Evolutionary conservation across 2,113 vertebrate species (phyloP).

Genomic region (Gymnocephalus cernua): DNA sequence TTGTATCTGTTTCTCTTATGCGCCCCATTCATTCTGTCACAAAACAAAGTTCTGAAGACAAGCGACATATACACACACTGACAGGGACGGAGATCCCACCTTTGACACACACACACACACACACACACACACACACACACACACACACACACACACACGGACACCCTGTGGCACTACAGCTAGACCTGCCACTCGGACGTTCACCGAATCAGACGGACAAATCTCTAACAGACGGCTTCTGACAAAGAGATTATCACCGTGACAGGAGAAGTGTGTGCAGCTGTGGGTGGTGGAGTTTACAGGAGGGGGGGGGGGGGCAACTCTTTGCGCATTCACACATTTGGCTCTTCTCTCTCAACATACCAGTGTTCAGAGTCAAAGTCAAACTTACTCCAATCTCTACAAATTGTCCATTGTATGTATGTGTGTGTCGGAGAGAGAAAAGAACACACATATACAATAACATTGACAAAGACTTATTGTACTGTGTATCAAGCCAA

Average conservation of each 20-base stretch:
- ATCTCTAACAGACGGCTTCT: constrained; percentile 94
- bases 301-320: constrained; percentile 39
- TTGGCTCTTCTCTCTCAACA: constrained; percentile 38
- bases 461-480: neutral
- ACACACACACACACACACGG: constrained; percentile 47
- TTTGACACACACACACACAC: constrained; percentile 26
- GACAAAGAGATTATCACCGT: constrained; percentile 95
- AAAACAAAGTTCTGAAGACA: constrained; percentile 60
- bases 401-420: neutral
- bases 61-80: constrained; percentile 64
- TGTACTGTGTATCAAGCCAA: neutral
- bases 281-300: constrained; percentile 81
- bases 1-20: constrained; percentile 27
- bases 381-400: constrained; percentile 42
- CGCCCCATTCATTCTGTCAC: constrained; percentile 43
- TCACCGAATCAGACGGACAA: constrained; percentile 89
- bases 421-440: neutral
- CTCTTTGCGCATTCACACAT: constrained; percentile 67
- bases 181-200: constrained; percentile 83
- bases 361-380: constrained; percentile 11
- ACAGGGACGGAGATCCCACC: constrained; percentile 74
- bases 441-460: neutral
- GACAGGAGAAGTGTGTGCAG: constrained; percentile 86
- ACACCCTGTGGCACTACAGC: constrained; percentile 80
- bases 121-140: constrained; percentile 26